phyloP scores from a whole-genome alignment of 2,888 invertebrate species.

The Phaonia tiefii region DNA sequence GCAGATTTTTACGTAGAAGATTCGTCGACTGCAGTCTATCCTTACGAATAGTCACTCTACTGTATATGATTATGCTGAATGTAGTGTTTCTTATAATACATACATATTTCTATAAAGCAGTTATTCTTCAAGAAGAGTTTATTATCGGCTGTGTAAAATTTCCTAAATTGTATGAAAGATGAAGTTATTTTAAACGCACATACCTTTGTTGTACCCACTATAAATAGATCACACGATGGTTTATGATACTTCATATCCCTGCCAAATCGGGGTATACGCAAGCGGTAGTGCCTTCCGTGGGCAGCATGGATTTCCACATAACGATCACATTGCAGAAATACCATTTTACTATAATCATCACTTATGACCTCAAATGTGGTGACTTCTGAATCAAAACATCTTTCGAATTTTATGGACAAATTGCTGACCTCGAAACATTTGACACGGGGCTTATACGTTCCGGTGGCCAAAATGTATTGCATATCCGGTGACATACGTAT shows the following conservation, averaged over 20 bases:
- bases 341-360: slow-evolving; percentile 97
- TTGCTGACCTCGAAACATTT: slow-evolving; percentile 98
- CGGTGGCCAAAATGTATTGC: slow-evolving; percentile 94
- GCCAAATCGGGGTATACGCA: slow-evolving; percentile 97
- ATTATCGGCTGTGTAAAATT: no score
- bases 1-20: no score
- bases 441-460: slow-evolving; percentile 97
- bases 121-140: no score
- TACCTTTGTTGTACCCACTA: slow-evolving; percentile 93
- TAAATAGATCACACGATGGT: slow-evolving; percentile 94
- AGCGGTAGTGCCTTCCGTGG: slow-evolving; percentile 93
- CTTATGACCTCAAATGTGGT: slow-evolving; percentile 95
- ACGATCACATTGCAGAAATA: slow-evolving; percentile 91
- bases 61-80: no score
- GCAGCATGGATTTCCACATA: slow-evolving; percentile 97
- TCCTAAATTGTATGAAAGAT: no score
- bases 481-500: slow-evolving; percentile 94
- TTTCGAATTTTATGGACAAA: slow-evolving; percentile 97
- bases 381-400: slow-evolving; percentile 98
- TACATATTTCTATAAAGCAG: no score
- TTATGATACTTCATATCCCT: slow-evolving; percentile 95
- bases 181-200: slow-evolving; percentile 73
- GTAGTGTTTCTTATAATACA: no score
- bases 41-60: no score
- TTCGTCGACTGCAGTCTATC: no score